phyloP scores from a whole-genome alignment of 2,888 invertebrate species.

The Clepsis dumicolana region DNA sequence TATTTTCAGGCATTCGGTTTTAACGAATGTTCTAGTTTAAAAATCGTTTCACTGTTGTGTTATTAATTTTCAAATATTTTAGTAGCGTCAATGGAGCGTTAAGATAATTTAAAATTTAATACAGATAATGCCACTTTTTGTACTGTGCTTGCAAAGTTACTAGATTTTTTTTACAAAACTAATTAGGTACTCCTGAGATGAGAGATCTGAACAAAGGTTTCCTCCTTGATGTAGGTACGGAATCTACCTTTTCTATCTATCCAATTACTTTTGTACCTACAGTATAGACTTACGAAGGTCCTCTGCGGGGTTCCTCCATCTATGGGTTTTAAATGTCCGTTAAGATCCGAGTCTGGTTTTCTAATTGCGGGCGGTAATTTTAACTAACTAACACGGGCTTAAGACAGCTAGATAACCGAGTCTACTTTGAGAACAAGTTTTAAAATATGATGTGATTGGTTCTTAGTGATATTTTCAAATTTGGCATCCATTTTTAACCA shows the following conservation, averaged over 20 bases:
- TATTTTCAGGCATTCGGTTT: background rate
- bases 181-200: no score
- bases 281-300: background rate
- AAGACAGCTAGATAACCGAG: background rate
- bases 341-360: background rate
- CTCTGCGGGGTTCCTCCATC: background rate
- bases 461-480: background rate
- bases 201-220: background rate
- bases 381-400: background rate
- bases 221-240: background rate
- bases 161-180: no score
- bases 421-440: background rate
- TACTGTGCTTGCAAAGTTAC: no score
- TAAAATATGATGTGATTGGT: background rate
- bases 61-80: background rate
- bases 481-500: background rate
- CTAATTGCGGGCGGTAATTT: background rate
- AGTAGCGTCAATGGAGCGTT: conserved; percentile 6
- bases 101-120: no score
- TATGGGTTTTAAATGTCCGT: background rate
- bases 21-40: background rate
- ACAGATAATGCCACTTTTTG: no score
- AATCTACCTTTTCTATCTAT: background rate
- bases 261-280: background rate
- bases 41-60: background rate